These are phyloP conservation scores for Pangasius macronema DNA, from an alignment of 2,797 vertebrate species.

Conservation along the genomic window DNA sequence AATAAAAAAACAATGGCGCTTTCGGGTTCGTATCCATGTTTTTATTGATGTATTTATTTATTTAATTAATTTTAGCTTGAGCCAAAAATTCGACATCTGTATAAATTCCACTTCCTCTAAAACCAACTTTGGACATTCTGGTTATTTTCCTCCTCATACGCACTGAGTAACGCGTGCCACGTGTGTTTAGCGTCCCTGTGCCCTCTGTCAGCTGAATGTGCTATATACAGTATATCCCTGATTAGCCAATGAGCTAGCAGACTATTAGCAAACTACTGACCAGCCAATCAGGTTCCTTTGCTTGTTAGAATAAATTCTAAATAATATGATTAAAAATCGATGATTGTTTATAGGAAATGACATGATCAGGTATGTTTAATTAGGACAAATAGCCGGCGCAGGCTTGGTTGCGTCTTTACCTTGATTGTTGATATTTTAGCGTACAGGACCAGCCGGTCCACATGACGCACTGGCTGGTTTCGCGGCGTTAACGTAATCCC, in stretches of 20 bases:
- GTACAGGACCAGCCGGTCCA: slow-evolving; percentile 12
- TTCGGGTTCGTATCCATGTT: too few species aligned
- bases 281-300: not conserved
- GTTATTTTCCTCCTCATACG: not conserved
- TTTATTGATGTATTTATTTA: too few species aligned
- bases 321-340: not conserved
- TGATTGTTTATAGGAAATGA: not conserved
- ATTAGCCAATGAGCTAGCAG: not conserved
- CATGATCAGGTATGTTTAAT: not conserved
- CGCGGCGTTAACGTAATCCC: slow-evolving; percentile 41
- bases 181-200: not conserved
- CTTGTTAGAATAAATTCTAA: not conserved
- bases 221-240: not conserved
- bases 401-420: not conserved
- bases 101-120: not conserved
- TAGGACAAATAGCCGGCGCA: not conserved
- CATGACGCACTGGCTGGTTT: slow-evolving; percentile 48
- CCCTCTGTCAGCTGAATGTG: not conserved
- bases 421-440: not conserved
- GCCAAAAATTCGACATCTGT: not conserved
- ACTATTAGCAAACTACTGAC: not conserved
- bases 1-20: too few species aligned
- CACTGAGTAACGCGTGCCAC: not conserved
- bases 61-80: too few species aligned
- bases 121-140: not conserved